Base-by-base conservation (phyloP, 2,113 vertebrate genomes). In the Nothoprocta perdicaria region DNA sequence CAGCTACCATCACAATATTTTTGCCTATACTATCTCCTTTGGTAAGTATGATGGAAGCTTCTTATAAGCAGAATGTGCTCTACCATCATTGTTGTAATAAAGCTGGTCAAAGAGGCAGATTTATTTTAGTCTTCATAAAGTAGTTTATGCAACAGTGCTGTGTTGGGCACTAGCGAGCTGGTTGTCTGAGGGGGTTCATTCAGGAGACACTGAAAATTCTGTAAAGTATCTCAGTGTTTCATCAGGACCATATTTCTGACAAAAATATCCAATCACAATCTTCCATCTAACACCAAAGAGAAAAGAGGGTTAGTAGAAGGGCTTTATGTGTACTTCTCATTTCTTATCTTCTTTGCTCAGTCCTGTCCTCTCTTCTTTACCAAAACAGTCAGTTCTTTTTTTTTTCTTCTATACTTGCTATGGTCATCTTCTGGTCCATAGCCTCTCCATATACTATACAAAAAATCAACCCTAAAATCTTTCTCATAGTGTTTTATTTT, bases 1-100 rank as follows among this genome's bases (percentile, higher is more conserved):
- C 99, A 48, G 98, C 99, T 80, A 99, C 99, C 41, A 98, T 98
- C 77, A 99, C 98, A 0, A 98, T 99, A 76, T 98, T 99, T 96
- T 97, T 99, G 69, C 99, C 99, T 33, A 99, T 99, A 96, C 95
- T 99, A 3, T 96, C 98, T 69, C 98, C 99, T 63, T 79, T 99
- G 98, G 99, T 99, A 92, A 96, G 98, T 97, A 95, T 71, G 53
- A 80, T 17, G 65, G 16, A 68, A 13, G 4, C 11, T 71, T 33
- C 4, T 91, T 82, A 74, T 88, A 67, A 80, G 45, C 48, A 33
- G 60, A 53, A 86, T 65, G 31, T 61, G 24, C 62, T 66, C 61
- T 78, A 2, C 60, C 46, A 71, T 31, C 38, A 18, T 9, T 19
- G 22, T 55, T 74, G 57, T 46, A 71, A 55, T 43, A 29, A 3